Evolutionary conservation across 2,888 invertebrate genomes (phyloP).

Genomic region (Phytoseiulus persimilis): DNA sequence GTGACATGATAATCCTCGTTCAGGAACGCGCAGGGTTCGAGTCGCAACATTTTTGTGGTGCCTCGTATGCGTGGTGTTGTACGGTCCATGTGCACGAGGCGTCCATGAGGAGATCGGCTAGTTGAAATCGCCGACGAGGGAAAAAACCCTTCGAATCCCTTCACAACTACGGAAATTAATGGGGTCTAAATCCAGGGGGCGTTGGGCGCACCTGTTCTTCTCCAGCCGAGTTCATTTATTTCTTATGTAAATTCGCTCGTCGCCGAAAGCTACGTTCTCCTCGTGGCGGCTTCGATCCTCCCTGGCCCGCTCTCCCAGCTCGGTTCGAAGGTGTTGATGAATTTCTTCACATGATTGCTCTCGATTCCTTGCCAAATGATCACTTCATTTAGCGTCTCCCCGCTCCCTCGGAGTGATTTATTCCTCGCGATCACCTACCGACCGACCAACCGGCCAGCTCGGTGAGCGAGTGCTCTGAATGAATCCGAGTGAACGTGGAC

Average conservation of each 20-base stretch:
- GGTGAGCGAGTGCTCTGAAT: background rate
- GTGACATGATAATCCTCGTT: background rate
- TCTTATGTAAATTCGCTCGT: slow-evolving; percentile 5
- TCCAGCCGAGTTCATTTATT: slow-evolving; percentile 29
- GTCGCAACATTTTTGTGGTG: background rate
- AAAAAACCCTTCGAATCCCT: slow-evolving; percentile 33
- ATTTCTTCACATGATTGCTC: slow-evolving; percentile 5
- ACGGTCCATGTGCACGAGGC: background rate
- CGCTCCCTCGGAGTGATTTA: background rate
- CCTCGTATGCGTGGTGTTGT: background rate
- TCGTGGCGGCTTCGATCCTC: background rate
- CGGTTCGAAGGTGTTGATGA: background rate
- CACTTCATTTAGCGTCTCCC: slow-evolving; percentile 5
- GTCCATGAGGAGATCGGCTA: background rate
- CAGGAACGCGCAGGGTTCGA: background rate
- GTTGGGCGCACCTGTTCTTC: slow-evolving; percentile 30
- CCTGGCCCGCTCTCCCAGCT: background rate
- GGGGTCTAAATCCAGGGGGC: slow-evolving; percentile 25
- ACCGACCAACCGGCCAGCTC: background rate
- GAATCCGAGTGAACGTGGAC: background rate
- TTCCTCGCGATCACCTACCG: background rate
- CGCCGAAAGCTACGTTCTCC: background rate
- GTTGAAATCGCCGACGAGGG: background rate
- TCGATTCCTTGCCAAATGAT: background rate
- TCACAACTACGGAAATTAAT: slow-evolving; percentile 27